Evolutionary conservation across 2,113 vertebrate species (phyloP).

Genomic region (Brevimyrus niger): DNA sequence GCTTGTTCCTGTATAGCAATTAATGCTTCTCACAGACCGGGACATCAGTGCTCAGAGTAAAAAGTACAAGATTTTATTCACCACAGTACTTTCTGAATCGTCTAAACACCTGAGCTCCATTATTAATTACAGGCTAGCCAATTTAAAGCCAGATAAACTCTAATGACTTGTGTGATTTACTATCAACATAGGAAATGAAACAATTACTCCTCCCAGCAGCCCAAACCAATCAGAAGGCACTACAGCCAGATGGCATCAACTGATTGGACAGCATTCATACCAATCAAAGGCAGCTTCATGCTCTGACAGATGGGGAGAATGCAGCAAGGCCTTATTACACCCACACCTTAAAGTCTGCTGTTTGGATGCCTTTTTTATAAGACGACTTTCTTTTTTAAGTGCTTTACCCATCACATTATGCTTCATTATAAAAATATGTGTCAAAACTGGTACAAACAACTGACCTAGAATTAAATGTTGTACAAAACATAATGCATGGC

Average conservation of each 20-base stretch:
- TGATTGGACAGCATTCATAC: not conserved
- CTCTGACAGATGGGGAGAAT: conserved; percentile 5
- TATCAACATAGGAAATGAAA: not conserved
- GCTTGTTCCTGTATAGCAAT: not conserved
- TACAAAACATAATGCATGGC: not conserved
- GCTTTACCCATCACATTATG: not conserved
- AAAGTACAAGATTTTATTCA: not conserved
- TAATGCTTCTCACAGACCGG: not conserved
- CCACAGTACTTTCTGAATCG: not conserved
- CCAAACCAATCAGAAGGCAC: conserved; percentile 6
- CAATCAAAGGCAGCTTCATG: conserved; percentile 12
- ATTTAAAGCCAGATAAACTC: not conserved
- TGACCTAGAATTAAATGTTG: not conserved
- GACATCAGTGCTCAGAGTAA: not conserved
- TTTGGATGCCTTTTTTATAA: not conserved
- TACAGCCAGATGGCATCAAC: conserved; percentile 20
- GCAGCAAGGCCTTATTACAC: not conserved
- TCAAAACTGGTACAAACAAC: not conserved
- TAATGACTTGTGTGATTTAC: not conserved
- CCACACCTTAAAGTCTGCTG: not conserved
- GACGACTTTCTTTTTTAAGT: not conserved
- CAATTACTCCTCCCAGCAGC: not conserved
- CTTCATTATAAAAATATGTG: not conserved
- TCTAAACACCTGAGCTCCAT: not conserved
- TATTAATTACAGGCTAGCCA: not conserved